Conservation (phyloP, 2,888 invertebrate species). For the Anorthoa munda region DNA sequence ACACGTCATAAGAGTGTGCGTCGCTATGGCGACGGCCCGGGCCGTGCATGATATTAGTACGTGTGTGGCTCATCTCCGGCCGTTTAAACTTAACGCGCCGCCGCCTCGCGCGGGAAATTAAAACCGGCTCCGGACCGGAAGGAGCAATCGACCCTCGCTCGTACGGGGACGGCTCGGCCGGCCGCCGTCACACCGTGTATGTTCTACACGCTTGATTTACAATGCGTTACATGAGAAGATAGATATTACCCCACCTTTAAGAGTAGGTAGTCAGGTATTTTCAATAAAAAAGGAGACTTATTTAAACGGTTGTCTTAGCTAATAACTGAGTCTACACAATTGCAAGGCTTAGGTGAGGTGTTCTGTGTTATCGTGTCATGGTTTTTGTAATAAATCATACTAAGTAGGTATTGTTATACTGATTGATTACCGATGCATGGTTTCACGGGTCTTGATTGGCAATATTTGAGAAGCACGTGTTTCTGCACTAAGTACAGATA, state of each 20-base stretch:
- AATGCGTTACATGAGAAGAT: slow-evolving; percentile 6
- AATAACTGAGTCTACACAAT: slow-evolving; percentile 26
- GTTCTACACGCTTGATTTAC: slow-evolving; percentile 44
- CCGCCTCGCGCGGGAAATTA: slow-evolving; percentile 88
- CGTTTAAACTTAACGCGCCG: slow-evolving; percentile 88
- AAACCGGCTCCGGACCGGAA: slow-evolving; percentile 89
- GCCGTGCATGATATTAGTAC: slow-evolving; percentile 91
- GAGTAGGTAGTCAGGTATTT: neutral
- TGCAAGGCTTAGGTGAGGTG: slow-evolving; percentile 23
- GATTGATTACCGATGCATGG: slow-evolving; percentile 44
- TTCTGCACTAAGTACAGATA: slow-evolving; percentile 23
- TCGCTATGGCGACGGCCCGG: slow-evolving; percentile 93
- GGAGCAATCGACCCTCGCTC: slow-evolving; percentile 81
- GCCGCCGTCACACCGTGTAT: slow-evolving; percentile 48
- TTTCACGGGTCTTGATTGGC: slow-evolving; percentile 40
- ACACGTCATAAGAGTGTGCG: slow-evolving; percentile 93
- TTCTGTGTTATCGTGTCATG: slow-evolving; percentile 45
- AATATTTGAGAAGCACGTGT: slow-evolving; percentile 31
- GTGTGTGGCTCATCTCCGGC: slow-evolving; percentile 89
- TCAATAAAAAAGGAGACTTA: neutral
- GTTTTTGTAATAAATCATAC: slow-evolving; percentile 49
- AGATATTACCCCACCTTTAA: neutral
- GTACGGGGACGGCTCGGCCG: slow-evolving; percentile 65
- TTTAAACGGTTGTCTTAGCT: slow-evolving; percentile 5
- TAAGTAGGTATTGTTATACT: slow-evolving; percentile 40